Evolutionary conservation across 2,113 vertebrate species (phyloP).

Genomic region (Smithornis capensis): DNA sequence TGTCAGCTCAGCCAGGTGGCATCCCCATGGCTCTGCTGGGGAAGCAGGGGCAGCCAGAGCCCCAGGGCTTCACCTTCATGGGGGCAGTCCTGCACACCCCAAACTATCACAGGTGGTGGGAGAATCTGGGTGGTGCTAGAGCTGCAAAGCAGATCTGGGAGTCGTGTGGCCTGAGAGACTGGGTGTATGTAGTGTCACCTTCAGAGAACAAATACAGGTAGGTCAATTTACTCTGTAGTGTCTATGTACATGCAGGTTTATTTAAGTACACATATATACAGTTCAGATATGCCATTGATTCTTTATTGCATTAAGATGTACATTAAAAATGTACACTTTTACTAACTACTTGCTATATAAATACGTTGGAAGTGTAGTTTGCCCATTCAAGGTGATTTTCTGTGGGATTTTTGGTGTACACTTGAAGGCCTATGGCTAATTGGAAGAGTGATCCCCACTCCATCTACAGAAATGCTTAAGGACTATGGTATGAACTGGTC

Average conservation of each 20-base stretch:
- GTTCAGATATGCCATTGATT: conserved; percentile 54
- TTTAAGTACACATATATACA: conserved; percentile 58
- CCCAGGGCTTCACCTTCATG: neutral
- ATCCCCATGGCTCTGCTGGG: fast-evolving
- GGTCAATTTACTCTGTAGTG: conserved; percentile 55
- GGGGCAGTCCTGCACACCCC: neutral
- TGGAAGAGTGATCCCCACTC: neutral
- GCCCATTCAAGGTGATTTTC: conserved; percentile 29
- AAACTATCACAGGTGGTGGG: neutral
- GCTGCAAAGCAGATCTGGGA: neutral
- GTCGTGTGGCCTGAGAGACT: neutral
- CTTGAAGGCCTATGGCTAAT: neutral
- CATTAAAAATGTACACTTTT: conserved; percentile 19
- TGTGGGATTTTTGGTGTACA: conserved; percentile 39
- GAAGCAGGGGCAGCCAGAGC: neutral
- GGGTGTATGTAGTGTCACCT: conserved; percentile 15
- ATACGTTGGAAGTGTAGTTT: conserved; percentile 30
- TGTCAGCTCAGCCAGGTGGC: fast-evolving
- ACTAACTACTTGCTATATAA: conserved; percentile 47
- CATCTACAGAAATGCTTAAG: conserved; percentile 29
- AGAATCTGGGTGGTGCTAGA: neutral
- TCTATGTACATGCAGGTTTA: conserved; percentile 62
- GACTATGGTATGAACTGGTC: neutral
- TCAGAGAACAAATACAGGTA: conserved; percentile 71
- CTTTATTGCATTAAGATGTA: conserved; percentile 46